Evolutionary conservation across 2,888 invertebrate species (phyloP).

Genomic region (Ischnura elegans): DNA sequence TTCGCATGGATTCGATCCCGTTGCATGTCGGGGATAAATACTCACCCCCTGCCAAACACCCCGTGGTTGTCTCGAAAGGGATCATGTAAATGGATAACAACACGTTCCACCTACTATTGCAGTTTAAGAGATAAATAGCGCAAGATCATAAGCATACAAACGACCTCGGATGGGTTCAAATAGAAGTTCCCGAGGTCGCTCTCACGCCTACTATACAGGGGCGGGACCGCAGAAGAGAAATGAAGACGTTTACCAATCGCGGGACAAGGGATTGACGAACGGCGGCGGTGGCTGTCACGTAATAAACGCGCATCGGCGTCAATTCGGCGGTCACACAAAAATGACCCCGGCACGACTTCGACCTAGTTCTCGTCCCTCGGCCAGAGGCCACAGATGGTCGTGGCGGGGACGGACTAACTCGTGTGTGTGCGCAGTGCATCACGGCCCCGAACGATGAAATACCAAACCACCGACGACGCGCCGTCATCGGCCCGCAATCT

Average conservation of each 20-base stretch:
- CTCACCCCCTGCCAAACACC: too few relatives aligned
- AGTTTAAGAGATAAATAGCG: too few relatives aligned
- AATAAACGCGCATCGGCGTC: constrained; percentile 36
- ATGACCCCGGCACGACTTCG: constrained; percentile 37
- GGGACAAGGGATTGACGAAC: constrained; percentile 11
- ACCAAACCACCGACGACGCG: background rate
- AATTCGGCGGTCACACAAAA: constrained; percentile 42
- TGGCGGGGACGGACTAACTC: background rate
- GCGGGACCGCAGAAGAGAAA: background rate
- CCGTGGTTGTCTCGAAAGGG: too few relatives aligned
- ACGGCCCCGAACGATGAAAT: background rate
- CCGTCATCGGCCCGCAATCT: background rate
- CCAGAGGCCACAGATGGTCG: constrained; percentile 20
- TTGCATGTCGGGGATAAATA: too few relatives aligned
- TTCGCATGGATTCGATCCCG: too few relatives aligned
- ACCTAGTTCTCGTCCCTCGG: constrained; percentile 41
- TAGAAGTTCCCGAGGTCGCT: background rate
- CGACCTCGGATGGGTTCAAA: background rate
- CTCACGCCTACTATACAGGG: background rate
- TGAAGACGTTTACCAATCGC: background rate
- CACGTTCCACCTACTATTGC: too few relatives aligned
- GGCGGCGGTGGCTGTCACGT: background rate
- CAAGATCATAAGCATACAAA: background rate
- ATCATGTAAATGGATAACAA: too few relatives aligned
- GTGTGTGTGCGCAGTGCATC: background rate